Base-by-base conservation (phyloP, 2,888 invertebrate genomes). In the Habrosyne pyritoides region DNA sequence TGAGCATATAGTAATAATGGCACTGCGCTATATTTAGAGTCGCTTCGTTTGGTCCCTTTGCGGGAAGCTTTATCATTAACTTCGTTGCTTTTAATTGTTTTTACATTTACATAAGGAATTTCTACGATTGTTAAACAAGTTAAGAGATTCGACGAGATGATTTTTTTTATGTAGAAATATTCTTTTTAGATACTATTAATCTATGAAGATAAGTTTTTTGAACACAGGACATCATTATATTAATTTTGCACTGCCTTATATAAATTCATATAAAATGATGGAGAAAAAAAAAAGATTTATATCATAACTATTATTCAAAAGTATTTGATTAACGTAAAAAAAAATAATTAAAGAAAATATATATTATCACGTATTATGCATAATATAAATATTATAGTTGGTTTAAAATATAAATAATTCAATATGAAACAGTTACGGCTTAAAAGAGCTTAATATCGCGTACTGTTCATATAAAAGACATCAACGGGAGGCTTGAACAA, bases 11-110 rank as follows among this genome's bases (percentile, higher is more conserved):
- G 74, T 76, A 81, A 80, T 80, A 83, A 83, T 81, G 69, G 71
- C 65, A 73, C 64, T 71, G 75, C 68, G 81, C 86, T 87, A 86
- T 87, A 88, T 89, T 87, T 85, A 87, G 86, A 80, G 79, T 64
- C 79, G 82, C 83, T 81, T 83, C 80, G 81, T 82, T 83, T 84
- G 72, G 76, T 72, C 75, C 74, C 73, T 75, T 75, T 66, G 69
- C 73, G 61, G 70, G 67, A 73, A 56, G 55, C 61, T 63, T 65
- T 60, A 62, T 75, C 68, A 75, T 75, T 74, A 74, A 73, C 73
- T 71, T 58, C 60, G 69, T 72, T 59, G 54, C 67, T 73, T 70
- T 69, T 67, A 60, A 73, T 61, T 65, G 61, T 58, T 61, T 60
- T 50, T 51, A 54, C 57, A 64, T 54, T 52, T 50, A 10, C 53